Evolutionary conservation across 2,113 vertebrate genomes (phyloP).

Genomic region (Carassius carassius): DNA sequence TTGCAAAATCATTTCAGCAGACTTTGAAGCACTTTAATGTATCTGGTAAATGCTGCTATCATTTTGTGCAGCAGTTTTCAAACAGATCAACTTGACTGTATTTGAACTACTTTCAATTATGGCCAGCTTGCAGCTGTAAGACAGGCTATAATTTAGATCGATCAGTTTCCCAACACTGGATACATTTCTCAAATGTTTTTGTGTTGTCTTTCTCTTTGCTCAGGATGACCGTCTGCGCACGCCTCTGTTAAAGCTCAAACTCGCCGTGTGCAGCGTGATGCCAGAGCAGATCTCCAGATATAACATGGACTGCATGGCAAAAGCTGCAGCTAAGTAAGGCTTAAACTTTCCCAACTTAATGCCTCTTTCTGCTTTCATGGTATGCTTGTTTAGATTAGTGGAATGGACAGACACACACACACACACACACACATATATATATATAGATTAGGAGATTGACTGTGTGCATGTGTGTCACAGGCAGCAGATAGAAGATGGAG

Average conservation of each 20-base stretch:
- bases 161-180: neutral
- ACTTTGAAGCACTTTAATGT: neutral
- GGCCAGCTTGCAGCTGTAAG: neutral
- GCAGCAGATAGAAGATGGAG: slow-evolving; percentile 90
- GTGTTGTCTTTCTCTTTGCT: neutral
- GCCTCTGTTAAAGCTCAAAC: slow-evolving; percentile 89
- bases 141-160: neutral
- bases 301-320: slow-evolving; percentile 96
- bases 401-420: neutral
- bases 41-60: neutral
- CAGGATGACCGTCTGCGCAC: slow-evolving; percentile 80
- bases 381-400: neutral
- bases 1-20: neutral
- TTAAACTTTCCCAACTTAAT: neutral
- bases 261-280: slow-evolving; percentile 95
- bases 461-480: slow-evolving; percentile 63
- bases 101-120: neutral
- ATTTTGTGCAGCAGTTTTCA: neutral
- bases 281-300: slow-evolving; percentile 93
- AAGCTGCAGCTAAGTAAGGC: slow-evolving; percentile 84
- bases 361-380: neutral
- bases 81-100: neutral
- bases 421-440: too few relatives aligned
- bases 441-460: neutral
- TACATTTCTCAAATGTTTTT: neutral